These are phyloP conservation scores for Elaphurus davidianus DNA, from an alignment of 2,113 vertebrate genomes.

Conservation along the genomic window DNA sequence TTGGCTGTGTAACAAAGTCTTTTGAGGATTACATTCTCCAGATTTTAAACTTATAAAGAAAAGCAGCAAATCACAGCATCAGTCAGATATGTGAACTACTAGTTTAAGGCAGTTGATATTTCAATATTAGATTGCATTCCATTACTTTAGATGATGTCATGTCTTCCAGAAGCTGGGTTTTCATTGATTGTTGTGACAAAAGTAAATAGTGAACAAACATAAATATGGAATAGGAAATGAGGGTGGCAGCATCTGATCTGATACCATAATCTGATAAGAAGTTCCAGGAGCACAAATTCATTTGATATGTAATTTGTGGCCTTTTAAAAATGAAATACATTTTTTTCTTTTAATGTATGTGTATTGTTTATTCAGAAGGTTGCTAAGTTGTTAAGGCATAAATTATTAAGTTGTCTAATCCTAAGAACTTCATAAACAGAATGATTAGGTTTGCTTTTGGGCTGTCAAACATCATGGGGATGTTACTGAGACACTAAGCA, in stretches of 20 bases:
- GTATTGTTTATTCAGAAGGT: not conserved
- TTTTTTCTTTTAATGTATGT: not conserved
- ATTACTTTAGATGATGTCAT: not conserved
- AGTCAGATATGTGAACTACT: not conserved
- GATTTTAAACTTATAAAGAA: conserved; percentile 34
- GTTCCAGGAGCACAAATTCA: not conserved
- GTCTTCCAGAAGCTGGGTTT: not conserved
- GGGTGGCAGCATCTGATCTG: not conserved
- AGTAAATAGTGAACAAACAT: conserved; percentile 16
- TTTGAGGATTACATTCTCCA: not conserved
- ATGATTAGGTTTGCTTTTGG: not conserved
- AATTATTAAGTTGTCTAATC: not conserved
- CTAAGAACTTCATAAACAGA: not conserved
- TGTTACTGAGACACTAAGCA: not conserved
- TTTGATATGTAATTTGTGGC: not conserved
- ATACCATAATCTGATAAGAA: not conserved
- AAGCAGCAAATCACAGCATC: conserved; percentile 10
- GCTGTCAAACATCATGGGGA: not conserved
- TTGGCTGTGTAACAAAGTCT: not conserved
- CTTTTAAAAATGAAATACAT: not conserved
- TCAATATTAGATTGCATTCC: not conserved
- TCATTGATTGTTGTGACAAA: not conserved
- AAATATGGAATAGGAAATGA: conserved; percentile 15
- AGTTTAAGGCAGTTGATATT: conserved; percentile 1
- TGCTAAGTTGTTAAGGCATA: not conserved